A percentile compares a stretch with the other conserved stretches of the same genome.
Evolutionary conservation across 2,797 vertebrate species (phyloP).

Genomic region (Aldrovandia affinis): DNA sequence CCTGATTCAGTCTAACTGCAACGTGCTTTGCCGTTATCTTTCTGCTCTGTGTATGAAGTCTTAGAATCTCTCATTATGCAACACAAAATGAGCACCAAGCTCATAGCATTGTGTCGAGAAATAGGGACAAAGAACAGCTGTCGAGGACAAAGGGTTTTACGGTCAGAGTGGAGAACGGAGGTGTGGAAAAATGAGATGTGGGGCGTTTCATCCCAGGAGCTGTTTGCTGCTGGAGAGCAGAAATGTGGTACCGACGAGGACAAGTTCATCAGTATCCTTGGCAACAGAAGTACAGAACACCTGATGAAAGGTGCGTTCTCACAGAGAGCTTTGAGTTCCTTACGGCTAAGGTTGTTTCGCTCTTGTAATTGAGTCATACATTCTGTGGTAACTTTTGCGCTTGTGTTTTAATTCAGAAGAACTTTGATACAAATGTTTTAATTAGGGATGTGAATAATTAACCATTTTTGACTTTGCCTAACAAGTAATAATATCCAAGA

Average conservation of each 20-base stretch:
- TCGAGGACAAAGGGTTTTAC: background rate
- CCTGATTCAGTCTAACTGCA: too few relatives aligned
- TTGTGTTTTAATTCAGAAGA: background rate
- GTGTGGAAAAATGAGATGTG: background rate
- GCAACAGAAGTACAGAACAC: conserved; percentile 86
- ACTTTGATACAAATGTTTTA: background rate
- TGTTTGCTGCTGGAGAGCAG: conserved; percentile 87
- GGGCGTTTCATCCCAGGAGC: conserved; percentile 67
- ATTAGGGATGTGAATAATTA: background rate
- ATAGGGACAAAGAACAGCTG: background rate
- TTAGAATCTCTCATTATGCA: background rate
- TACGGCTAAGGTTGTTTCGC: background rate
- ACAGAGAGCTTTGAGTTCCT: too few relatives aligned
- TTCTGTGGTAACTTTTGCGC: background rate
- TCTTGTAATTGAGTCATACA: background rate
- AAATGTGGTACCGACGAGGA: conserved; percentile 95
- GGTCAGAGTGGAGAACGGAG: background rate
- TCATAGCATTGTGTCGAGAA: background rate
- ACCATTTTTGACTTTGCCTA: background rate
- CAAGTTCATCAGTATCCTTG: conserved; percentile 89
- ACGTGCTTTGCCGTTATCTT: too few relatives aligned
- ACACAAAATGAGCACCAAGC: background rate
- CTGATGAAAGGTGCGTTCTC: conserved; percentile 78
- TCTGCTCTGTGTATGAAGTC: background rate
- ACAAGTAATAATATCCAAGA: background rate